phyloP scores from a whole-genome alignment of 2,888 invertebrate species.

The Globia sparganii region DNA sequence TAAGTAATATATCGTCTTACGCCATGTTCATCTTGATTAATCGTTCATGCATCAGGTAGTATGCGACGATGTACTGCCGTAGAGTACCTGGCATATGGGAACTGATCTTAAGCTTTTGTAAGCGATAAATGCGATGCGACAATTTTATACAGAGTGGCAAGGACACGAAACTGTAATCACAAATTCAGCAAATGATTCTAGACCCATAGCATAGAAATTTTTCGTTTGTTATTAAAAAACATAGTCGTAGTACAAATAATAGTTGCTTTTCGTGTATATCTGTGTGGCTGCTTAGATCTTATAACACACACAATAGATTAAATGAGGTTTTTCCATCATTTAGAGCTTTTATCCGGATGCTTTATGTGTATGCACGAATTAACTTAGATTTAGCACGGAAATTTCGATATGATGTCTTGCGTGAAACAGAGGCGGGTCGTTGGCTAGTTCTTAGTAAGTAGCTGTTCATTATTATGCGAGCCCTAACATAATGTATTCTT shows the following conservation, averaged over 20 bases:
- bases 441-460: neutral
- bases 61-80: slow-evolving; percentile 25
- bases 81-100: slow-evolving; percentile 11
- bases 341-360: neutral
- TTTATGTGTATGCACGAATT: neutral
- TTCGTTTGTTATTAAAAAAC: neutral
- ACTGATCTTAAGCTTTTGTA: slow-evolving; percentile 17
- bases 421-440: neutral
- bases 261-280: neutral
- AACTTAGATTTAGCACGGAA: no score
- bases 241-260: neutral
- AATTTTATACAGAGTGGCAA: neutral
- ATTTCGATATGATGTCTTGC: neutral
- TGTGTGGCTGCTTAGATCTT: neutral
- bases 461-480: neutral
- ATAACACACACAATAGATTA: no score
- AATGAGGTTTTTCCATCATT: neutral
- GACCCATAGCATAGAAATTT: no score
- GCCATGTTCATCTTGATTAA: slow-evolving; percentile 61
- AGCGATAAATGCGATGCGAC: neutral
- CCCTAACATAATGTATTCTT: neutral
- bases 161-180: neutral
- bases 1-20: slow-evolving; percentile 62
- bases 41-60: slow-evolving; percentile 56
- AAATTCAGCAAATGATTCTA: no score